Conservation (phyloP, 2,113 vertebrate species). For the Rhineura floridana region DNA sequence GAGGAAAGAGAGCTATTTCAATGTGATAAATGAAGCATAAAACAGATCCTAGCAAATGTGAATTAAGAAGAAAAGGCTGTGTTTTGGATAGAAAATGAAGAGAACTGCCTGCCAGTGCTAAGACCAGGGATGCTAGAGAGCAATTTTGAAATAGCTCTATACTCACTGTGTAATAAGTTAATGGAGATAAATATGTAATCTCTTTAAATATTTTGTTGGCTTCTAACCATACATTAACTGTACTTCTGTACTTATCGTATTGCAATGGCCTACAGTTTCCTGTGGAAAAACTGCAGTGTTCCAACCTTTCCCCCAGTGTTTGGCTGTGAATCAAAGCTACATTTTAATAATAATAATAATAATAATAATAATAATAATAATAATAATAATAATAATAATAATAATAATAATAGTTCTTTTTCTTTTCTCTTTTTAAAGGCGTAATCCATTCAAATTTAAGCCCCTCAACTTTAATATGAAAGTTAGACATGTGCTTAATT, state of each 20-base stretch:
- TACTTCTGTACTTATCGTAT: fast-evolving
- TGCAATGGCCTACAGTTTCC: background rate
- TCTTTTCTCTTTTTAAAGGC: background rate
- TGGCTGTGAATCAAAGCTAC: background rate
- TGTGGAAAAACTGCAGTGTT: background rate
- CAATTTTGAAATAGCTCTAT: background rate
- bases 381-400: no score
- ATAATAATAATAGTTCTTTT: no score
- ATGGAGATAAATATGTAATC: background rate
- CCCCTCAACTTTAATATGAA: background rate
- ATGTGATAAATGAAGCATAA: background rate
- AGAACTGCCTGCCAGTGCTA: background rate
- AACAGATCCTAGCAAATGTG: background rate
- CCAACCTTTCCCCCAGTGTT: background rate
- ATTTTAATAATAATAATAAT: background rate
- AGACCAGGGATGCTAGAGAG: background rate
- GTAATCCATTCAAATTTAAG: background rate
- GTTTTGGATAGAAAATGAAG: constrained; percentile 15
- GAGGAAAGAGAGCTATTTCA: background rate
- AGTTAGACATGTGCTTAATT: background rate
- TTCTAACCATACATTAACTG: background rate
- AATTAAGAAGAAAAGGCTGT: constrained; percentile 8
- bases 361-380: no score
- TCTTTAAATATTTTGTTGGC: background rate
- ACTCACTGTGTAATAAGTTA: background rate